Conservation (phyloP, 2,888 invertebrate genomes). For the Mamestra brassicae region DNA sequence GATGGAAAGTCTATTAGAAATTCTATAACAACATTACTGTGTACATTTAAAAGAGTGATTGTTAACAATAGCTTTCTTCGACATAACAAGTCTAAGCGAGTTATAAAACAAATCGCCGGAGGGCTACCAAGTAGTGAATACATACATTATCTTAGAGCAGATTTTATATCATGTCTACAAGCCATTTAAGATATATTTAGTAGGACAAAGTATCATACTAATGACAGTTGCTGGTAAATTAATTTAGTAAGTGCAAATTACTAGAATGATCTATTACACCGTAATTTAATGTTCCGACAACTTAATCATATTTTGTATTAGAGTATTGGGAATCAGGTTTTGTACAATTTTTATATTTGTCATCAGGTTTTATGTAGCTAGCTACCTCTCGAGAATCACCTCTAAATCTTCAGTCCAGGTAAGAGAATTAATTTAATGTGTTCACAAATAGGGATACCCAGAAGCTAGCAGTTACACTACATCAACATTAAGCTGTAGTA, state of each 20-base stretch:
- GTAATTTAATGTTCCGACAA: slow-evolving; percentile 10
- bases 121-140: slow-evolving; percentile 40
- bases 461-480: too few species aligned
- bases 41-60: slow-evolving; percentile 14
- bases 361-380: background rate
- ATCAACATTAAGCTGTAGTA: slow-evolving; percentile 1
- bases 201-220: slow-evolving; percentile 38
- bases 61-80: slow-evolving; percentile 58
- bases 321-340: slow-evolving; percentile 3
- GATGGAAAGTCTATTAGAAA: slow-evolving; percentile 42
- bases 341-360: background rate
- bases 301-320: slow-evolving; percentile 24
- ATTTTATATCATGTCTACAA: slow-evolving; percentile 26
- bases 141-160: slow-evolving; percentile 25
- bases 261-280: slow-evolving; percentile 13
- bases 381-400: background rate
- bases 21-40: slow-evolving; percentile 16
- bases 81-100: slow-evolving; percentile 27
- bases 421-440: background rate
- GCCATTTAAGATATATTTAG: slow-evolving; percentile 26
- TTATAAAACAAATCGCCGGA: slow-evolving; percentile 40
- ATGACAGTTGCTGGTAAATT: slow-evolving; percentile 5
- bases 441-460: background rate
- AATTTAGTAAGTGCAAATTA: slow-evolving; percentile 39
- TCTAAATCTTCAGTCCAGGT: background rate